Base-by-base conservation (phyloP, 2,797 vertebrate species). In the Sebastes trivittatus region DNA sequence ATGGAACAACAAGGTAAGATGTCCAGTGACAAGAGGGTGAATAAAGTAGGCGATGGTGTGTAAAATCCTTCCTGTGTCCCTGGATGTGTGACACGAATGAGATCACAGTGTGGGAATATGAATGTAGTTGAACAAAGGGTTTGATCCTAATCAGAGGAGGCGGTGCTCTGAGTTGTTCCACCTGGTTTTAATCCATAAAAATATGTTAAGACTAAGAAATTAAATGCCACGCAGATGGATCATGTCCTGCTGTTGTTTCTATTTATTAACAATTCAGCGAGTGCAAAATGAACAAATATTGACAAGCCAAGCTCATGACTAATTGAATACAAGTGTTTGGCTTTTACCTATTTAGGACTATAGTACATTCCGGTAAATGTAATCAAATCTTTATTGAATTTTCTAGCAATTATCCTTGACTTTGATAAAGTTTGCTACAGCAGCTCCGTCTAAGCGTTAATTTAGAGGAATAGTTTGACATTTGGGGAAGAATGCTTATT, bases 1-100 rank as follows among this genome's bases (percentile, higher is more conserved):
- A 97, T 1, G 97, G 97, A 88, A 98, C 97, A 74, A 97, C 97
- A 89, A 98, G 98, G 98, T 98, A 96, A 97, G 97, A 86, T 69
- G 73, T 90, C 46, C 76, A 77, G 63, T 78, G 83, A 90, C 87
- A 85, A 87, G 29, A 73, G 66, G 58, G 46, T 73, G 68, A 87
- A 88, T 83, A 78, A 82, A 80, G 77, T 87, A 73, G 70, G 73
- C 25, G 60, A 59, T 73, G 72, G 73, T 81, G 82, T 88, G 84
- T 88, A 60, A 89, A 89, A 90, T 84, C 66, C 55, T 79, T 83
- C 84, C 75, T 66, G 73, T 90, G 78, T 84, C 30, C 62, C 22
- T 87, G 80, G 68, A 81, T 80, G 23, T 75, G 56, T 75, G 56
- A 60, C 42, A 82, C 69, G 87, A 87, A 87, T 79, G 36, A 87